Base-by-base conservation (phyloP, 2,888 invertebrate genomes). In the Gortyna flavago region DNA sequence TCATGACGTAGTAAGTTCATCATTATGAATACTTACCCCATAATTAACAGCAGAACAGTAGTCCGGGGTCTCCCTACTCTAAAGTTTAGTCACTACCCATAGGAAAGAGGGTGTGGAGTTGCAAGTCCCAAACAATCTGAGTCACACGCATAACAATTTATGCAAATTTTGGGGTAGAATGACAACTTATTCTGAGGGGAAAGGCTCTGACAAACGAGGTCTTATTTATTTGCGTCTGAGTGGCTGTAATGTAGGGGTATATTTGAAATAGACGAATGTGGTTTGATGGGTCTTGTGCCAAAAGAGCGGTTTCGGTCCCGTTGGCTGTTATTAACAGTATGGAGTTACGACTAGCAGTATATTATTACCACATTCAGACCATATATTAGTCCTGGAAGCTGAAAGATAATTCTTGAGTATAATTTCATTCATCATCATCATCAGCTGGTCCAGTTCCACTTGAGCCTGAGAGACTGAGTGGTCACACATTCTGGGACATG, bases 161-260 rank as follows among this genome's bases (percentile, higher is more conserved):
- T 84, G 86, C 75, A 88, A 86, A 87, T 87, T 78, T 38, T 64
- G 75, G 85, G 88, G 73, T 62, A 66, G 77, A 81, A 84, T 75
- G 69, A 84, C 73, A 79, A 77, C 66, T 62, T 78, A 75, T 75
- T 77, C 44, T 25, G 72, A 66, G 61, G 77, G 84, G 29, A 67
- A 62, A 48, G 65, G 62, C 54, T 68, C 65, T 84, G 73, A 81
- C n/a, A 79, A 84, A 80, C 62, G 72, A 79, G 71, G 70, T 70
- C 84, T 74, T 77, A 78, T 85, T 85, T 66, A 51, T 87, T 73
- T 73, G 67, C 70, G 29, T 66, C 61, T 21, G 35, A 75, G 75
- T 78, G 65, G 67, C 48, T 68, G 70, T 57, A 61, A 70, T 75
- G n/a, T 29, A 13, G 48, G 32, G 32, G 48, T 77, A 64, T 77